phyloP scores from a whole-genome alignment of 2,113 vertebrate genomes.

The Isichthys henryi region DNA sequence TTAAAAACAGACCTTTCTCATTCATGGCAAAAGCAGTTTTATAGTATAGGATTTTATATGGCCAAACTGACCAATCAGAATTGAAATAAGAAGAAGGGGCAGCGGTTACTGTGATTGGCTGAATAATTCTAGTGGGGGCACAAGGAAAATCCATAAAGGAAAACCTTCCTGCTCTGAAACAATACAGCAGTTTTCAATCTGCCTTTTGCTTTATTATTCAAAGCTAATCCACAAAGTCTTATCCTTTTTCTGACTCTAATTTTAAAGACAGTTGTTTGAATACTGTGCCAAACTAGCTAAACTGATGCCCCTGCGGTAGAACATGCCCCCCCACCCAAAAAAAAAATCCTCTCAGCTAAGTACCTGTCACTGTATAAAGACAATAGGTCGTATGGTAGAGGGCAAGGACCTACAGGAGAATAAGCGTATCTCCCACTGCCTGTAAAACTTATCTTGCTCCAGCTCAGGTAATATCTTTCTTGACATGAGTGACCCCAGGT shows the following conservation, averaged over 20 bases:
- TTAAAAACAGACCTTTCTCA: neutral
- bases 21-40: neutral
- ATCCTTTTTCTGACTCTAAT: neutral
- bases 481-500: neutral
- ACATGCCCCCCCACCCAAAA: neutral
- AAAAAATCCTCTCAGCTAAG: neutral
- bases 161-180: neutral
- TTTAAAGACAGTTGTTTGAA: neutral
- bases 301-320: neutral
- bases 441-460: neutral
- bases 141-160: neutral
- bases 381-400: neutral
- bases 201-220: neutral
- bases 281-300: neutral
- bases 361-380: neutral
- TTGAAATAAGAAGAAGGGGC: neutral
- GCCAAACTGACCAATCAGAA: neutral
- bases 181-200: neutral
- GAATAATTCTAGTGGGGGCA: neutral
- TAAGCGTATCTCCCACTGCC: neutral
- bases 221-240: neutral
- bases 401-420: neutral
- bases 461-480: neutral
- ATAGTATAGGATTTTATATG: neutral
- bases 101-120: neutral